A percentile compares a stretch with the other conserved stretches of the same genome.
phyloP scores from a whole-genome alignment of 37 sponge, comb jelly and placozoan genomes.

The Tethya wilhelma region DNA sequence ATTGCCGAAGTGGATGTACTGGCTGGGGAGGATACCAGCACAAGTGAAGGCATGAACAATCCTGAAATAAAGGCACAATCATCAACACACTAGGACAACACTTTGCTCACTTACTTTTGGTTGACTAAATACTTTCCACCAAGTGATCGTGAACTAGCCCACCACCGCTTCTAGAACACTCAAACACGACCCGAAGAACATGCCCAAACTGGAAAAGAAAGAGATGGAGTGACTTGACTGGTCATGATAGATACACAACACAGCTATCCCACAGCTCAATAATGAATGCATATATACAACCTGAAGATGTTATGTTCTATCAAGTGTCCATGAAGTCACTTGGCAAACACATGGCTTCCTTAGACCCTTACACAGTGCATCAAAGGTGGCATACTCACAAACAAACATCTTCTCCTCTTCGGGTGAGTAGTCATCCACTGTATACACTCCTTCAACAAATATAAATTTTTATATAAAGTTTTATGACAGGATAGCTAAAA shows the following conservation, averaged over 20 bases:
- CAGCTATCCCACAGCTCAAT: too few relatives aligned
- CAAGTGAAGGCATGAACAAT: constrained; percentile 37
- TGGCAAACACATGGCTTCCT: too few relatives aligned
- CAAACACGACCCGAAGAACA: not conserved
- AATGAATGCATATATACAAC: too few relatives aligned
- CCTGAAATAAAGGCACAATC: not conserved
- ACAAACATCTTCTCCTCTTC: not conserved
- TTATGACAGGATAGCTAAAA: too few relatives aligned
- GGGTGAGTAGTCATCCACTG: not conserved
- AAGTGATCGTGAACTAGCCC: constrained; percentile 25
- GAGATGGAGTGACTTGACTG: not conserved
- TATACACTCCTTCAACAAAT: not conserved
- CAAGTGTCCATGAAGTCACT: too few relatives aligned
- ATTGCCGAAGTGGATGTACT: constrained; percentile 3
- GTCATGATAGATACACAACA: too few relatives aligned
- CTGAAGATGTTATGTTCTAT: too few relatives aligned
- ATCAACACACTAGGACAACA: not conserved
- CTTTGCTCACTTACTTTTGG: constrained; percentile 10
- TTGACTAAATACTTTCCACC: constrained; percentile 21
- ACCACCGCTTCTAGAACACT: not conserved
- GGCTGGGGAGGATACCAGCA: constrained; percentile 15
- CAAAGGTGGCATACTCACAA: too few relatives aligned
- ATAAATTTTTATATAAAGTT: too few relatives aligned
- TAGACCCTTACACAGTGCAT: too few relatives aligned
- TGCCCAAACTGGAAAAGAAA: not conserved